Evolutionary conservation across 1,140 invertebrate species (phyloP), one percentile per base, ranked within the genome.

Genomic region (Listronotus bonariensis): DNA sequence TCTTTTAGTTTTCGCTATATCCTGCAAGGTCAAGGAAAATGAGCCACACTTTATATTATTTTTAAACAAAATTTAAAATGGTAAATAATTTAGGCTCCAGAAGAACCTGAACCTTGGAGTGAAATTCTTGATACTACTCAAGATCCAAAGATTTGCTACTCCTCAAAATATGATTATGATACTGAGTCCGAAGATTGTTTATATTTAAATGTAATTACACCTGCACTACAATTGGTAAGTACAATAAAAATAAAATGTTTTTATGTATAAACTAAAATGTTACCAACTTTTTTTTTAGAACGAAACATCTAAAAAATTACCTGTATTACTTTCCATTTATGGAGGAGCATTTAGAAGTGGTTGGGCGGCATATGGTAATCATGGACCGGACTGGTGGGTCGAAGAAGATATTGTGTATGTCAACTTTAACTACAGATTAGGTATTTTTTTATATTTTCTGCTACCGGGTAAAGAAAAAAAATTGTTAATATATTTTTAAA

Each of bases 391-490:
- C 9, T 65, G 45, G 34, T 17, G 46, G 6, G 8, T 57, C 0
- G 52, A 65, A 34, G 12, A 65, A 6, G 78, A 81, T 20, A 70
- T 82, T 8, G 77, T 86, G 11, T 77, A 85, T 1, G 80, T 85
- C 14, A 82, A 79, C 5, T 64, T 64, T 26, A 64, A 64, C 31
- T 64, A 64, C 32, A 34, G 61, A 36, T 11, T 64, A 17, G 61
- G 61, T n/a, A 40, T 42, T 0, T 55, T n/a, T n/a, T 12, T 40
- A 3, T 10, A 12, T 3, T 26, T 26, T 26, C n/a, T n/a, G n/a
- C n/a, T n/a, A n/a, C n/a, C n/a, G n/a, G n/a, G n/a, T n/a, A n/a
- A n/a, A n/a, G n/a, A n/a, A n/a, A n/a, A n/a, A n/a, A n/a, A n/a
- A n/a, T n/a, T n/a, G n/a, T n/a, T n/a, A n/a, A n/a, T n/a, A n/a